These are phyloP conservation scores for Balaeniceps rex DNA, from an alignment of 2,113 vertebrate species.

Conservation along the genomic window DNA sequence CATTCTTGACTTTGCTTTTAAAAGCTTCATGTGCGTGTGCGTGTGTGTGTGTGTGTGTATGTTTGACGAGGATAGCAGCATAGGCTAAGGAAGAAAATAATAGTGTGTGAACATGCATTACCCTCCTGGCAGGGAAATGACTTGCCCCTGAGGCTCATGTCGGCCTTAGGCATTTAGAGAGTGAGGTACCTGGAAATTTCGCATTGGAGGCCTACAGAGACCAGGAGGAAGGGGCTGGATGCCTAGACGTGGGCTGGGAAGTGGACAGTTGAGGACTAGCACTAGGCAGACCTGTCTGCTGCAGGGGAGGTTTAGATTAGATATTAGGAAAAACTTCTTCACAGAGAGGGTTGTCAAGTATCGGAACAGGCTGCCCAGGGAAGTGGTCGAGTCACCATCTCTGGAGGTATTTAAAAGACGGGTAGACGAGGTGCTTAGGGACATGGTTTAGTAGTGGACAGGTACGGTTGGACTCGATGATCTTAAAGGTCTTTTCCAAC, in stretches of 20 bases:
- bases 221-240: background rate
- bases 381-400: no score
- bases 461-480: no score
- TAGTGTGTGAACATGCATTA: slow-evolving; percentile 13
- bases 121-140: background rate
- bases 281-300: background rate
- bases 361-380: no score
- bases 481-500: no score
- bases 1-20: background rate
- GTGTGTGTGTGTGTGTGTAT: background rate
- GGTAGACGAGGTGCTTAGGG: no score
- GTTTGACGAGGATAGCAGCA: slow-evolving; percentile 20
- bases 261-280: background rate
- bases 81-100: slow-evolving; percentile 24
- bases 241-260: background rate
- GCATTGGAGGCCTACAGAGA: background rate
- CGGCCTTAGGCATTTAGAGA: background rate
- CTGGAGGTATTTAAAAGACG: no score
- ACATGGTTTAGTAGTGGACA: no score
- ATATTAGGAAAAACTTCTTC: no score
- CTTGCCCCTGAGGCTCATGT: background rate
- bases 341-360: no score
- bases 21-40: background rate
- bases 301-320: background rate
- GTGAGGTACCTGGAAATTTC: slow-evolving; percentile 31